phyloP scores from a whole-genome alignment of 2,113 vertebrate genomes.

The Asarcornis scutulata region DNA sequence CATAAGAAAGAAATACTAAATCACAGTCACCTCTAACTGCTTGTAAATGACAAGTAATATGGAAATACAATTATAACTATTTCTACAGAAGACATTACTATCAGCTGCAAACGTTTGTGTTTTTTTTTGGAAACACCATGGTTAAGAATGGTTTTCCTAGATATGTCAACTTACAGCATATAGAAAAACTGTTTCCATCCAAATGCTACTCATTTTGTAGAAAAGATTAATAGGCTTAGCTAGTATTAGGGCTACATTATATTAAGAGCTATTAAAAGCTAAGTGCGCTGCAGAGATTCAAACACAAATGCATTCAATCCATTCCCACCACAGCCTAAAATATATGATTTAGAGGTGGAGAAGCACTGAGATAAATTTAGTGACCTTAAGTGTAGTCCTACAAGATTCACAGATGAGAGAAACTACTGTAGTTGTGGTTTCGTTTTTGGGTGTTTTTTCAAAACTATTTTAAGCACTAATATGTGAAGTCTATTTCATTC shows the following conservation, averaged over 20 bases:
- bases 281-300: background rate
- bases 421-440: background rate
- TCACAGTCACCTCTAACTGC: background rate
- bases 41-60: background rate
- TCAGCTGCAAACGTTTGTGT: background rate
- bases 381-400: background rate
- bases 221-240: background rate
- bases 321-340: background rate
- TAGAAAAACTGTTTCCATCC: background rate
- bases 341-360: background rate
- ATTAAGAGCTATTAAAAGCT: background rate
- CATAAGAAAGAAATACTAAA: background rate
- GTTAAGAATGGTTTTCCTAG: background rate
- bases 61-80: background rate
- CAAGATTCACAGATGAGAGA: background rate
- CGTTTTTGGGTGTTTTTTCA: too few species aligned
- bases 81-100: background rate
- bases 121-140: background rate
- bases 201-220: background rate
- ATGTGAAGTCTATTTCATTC: background rate
- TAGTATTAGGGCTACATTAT: background rate
- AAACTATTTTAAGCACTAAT: background rate
- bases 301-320: background rate
- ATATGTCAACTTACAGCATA: background rate
- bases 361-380: background rate